A percentile compares a stretch with the other conserved stretches of the same genome.
Conservation (phyloP, 2,113 vertebrate species). For the Oryzias curvinotus region DNA sequence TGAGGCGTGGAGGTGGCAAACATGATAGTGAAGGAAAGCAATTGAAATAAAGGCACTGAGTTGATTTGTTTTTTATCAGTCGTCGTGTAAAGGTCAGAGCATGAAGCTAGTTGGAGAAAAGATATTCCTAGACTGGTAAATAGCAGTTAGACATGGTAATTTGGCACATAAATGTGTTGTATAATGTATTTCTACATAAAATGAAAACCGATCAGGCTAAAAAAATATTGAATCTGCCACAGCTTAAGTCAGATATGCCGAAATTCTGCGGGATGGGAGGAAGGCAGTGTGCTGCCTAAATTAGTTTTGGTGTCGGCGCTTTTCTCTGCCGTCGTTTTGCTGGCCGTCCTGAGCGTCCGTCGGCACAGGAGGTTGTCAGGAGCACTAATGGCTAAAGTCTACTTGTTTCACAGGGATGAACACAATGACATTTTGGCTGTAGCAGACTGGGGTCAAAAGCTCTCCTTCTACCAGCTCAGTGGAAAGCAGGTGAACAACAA, state of each 20-base stretch:
- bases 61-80: slow-evolving; percentile 16
- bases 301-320: slow-evolving; percentile 13
- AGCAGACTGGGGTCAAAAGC: slow-evolving; percentile 95
- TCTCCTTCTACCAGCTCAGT: slow-evolving; percentile 98
- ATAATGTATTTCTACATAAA: not conserved
- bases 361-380: slow-evolving; percentile 16
- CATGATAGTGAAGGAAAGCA: slow-evolving; percentile 23
- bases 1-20: not conserved
- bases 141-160: slow-evolving; percentile 1
- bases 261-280: not conserved
- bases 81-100: slow-evolving; percentile 11
- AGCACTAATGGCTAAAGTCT: slow-evolving; percentile 8
- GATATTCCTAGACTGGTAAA: not conserved
- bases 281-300: not conserved
- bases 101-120: slow-evolving; percentile 7
- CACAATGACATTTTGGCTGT: slow-evolving; percentile 95
- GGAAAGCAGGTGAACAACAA: slow-evolving; percentile 88
- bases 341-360: slow-evolving; percentile 9
- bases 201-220: not conserved
- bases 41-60: slow-evolving; percentile 3
- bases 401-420: slow-evolving; percentile 83
- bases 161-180: not conserved
- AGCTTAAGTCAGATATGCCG: not conserved
- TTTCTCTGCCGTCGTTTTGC: slow-evolving; percentile 5
- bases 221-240: slow-evolving; percentile 11